Base-by-base conservation (phyloP, 2,797 vertebrate species). In the Platyrinchus mystaceus region DNA sequence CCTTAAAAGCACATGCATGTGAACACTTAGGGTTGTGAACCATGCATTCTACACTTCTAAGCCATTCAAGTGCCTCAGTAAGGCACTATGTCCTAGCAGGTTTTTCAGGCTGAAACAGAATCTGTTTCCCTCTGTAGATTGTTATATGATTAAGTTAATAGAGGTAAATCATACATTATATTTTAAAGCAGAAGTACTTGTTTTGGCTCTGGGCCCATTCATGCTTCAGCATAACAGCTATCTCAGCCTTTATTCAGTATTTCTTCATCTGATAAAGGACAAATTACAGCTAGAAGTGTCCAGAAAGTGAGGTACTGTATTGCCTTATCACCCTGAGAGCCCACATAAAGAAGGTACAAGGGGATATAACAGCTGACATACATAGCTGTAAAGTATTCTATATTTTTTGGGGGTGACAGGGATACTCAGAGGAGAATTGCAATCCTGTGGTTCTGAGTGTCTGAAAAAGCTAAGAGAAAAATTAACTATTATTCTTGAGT, bases 381-480 rank as follows among this genome's bases (percentile, higher is more conserved):
- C 14, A 46, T 24, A 78, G 50, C 66, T 92, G 66, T 90, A n/a
- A 89, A 87, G 62, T 62, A 22, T 55, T 85, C 64, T 75, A 0
- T 67, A 58, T 74, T 94, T 87, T 92, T 73, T 84, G 13, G 53
- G 66, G 53, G 66, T 71, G 71, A 87, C 46, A 52, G 63, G 24
- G 44, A 78, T 66, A 66, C 78, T 81, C 73, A 85, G 76, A 70
- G 67, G 74, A 84, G 44, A 84, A 76, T 46, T 88, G 59, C 46
- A 73, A 3, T 87, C 27, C 73, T 86, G 32, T 39, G 20, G 26
- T 52, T 75, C 66, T 68, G 44, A 70, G 56, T 64, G 62, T 52
- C 78, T 94, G 85, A 75, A 90, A 93, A 80, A 86, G 46, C 46
- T 84, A 49, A 73, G 28, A 74, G 83, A 91, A 91, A 73, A 96